Base-by-base conservation (phyloP, 1,140 invertebrate species). In the Lepidurus apus region DNA sequence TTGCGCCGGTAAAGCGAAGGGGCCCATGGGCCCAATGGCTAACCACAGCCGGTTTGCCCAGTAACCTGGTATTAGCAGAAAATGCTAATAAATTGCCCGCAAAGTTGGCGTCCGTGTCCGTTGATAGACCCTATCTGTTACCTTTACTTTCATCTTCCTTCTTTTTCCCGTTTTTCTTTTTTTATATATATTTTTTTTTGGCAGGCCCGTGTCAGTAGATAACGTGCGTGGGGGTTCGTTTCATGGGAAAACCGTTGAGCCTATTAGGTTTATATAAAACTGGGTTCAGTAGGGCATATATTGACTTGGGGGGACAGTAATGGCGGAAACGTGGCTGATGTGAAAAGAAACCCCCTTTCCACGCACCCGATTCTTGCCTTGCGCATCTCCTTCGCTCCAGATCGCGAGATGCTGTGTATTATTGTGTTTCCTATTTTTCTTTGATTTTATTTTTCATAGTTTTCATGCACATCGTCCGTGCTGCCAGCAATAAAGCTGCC, bases 201-300 rank as follows among this genome's bases (percentile, higher is more conserved):
- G 45, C 45, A 47, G 45, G 53, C 9, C 53, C 53, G 53, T 65
- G 53, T 65, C 21, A 65, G 8, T 13, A 21, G 53, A 65, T 65
- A 65, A 65, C 53, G 53, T 65, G 53, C 21, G 17, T 13, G 53
- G 53, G 53, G 13, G 53, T 7, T 13, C 17, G 53, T 21, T 65
- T 65, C 53, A 65, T n/a, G 53, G 13, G 53, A 65, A 65, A 65
- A 65, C 53, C 53, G 53, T 65, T 65, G 53, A 65, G 53, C 53
- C 53, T 65, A 65, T 65, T 65, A 65, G 53, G 53, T n/a, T 65
- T 13, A 7, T n/a, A n/a, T 21, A 17, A 65, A 65, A 13, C 6
- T n/a, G 13, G 53, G 17, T 65, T 9, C 53, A 65, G 53, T 13
- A 13, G 17, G 13, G n/a, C 34, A 34, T 65, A n/a, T 65, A 65